Base-by-base conservation (phyloP, 1,140 invertebrate genomes). In the Eupeodes corollae region DNA sequence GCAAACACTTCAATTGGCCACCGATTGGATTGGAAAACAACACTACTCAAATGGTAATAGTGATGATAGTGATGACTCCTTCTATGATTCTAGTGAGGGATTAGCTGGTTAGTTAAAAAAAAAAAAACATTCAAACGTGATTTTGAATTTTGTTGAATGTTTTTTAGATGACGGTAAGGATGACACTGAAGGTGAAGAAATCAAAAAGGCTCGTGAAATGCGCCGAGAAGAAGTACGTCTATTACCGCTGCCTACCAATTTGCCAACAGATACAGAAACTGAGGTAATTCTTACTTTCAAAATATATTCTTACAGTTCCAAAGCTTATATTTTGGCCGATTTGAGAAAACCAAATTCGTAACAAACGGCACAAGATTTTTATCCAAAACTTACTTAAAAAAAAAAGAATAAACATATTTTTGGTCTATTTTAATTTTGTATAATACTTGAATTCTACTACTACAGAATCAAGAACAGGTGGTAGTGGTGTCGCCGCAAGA, bases 151-250 rank as follows among this genome's bases (percentile, higher is more conserved):
- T 34, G 46, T 10, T 2, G 6, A 42, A n/a, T 42, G 40, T 42
- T 34, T 41, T 39, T 0, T 3, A 67, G 63, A 66, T 48, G 81
- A 84, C 52, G 81, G 78, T 59, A 78, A 79, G 42, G 83, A 82
- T 11, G 79, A 82, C 16, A 84, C 82, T 1, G 83, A 85, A 66
- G 82, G 82, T 9, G 82, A 86, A 66, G 81, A 84, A 43, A 75
- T 78, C 13, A 73, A 75, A 30, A 79, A 71, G 35, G 71, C 77
- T 2, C 69, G 80, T 5, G 82, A 84, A 56, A 60, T 80, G 31
- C 70, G 82, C 13, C 79, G 78, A 52, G 73, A 79, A 61, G 82
- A 84, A 68, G 79, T 84, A 13, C 76, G 77, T 53, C 68, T 83
- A 32, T 73, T 81, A 61, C 76, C 79, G 40, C 73, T 79, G 40